Conservation (phyloP, 1,140 invertebrate genomes). For the Zaprionus nigranus region DNA sequence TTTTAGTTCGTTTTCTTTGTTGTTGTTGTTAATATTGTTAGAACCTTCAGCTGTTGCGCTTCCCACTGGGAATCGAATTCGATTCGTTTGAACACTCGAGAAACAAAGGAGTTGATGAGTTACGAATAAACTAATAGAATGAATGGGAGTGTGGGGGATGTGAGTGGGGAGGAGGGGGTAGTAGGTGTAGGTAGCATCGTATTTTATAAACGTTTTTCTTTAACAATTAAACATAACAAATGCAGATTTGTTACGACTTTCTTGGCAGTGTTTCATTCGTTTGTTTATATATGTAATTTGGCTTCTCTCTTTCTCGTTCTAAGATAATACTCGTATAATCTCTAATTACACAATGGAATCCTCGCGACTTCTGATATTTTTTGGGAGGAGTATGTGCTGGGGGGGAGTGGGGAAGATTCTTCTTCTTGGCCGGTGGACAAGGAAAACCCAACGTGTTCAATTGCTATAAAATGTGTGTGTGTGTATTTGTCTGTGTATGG, state of each 20-base stretch:
- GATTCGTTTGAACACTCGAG: slow-evolving; percentile 11
- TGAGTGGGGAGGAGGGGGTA: neutral
- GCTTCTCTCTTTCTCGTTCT: slow-evolving; percentile 11
- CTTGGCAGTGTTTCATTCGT: slow-evolving; percentile 72
- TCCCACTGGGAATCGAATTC: slow-evolving; percentile 25
- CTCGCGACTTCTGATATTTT: slow-evolving; percentile 34
- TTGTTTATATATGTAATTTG: slow-evolving; percentile 48
- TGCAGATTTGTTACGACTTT: slow-evolving; percentile 38
- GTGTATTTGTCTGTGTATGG: neutral
- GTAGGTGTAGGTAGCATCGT: neutral
- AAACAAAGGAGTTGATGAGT: slow-evolving; percentile 14
- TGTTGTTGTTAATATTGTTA: slow-evolving; percentile 21
- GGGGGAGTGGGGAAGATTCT: neutral
- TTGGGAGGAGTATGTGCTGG: neutral
- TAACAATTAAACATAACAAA: slow-evolving; percentile 45
- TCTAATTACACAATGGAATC: slow-evolving; percentile 51
- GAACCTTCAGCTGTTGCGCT: slow-evolving; percentile 47
- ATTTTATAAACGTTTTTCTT: slow-evolving; percentile 22
- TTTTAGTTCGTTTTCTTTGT: slow-evolving; percentile 1
- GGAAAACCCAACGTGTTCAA: slow-evolving; percentile 35
- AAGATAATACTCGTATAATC: slow-evolving; percentile 33
- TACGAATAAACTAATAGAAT: slow-evolving; percentile 15
- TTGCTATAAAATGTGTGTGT: slow-evolving; percentile 29
- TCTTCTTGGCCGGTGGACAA: neutral
- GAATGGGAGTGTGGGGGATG: neutral